Conservation (phyloP, 2,888 invertebrate species). For the Sarcophaga variegata region DNA sequence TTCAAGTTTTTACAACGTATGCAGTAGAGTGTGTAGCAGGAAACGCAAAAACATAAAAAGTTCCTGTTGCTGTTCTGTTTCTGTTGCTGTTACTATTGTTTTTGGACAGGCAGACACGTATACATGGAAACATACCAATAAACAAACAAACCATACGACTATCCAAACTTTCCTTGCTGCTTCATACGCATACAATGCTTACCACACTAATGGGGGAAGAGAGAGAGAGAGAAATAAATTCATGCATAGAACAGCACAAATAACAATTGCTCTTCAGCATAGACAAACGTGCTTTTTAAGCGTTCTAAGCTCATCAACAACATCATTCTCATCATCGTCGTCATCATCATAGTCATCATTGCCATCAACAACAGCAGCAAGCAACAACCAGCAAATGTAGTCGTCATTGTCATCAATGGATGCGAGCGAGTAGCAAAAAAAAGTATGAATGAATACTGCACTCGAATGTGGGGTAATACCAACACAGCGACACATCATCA, state of each 20-base stretch:
- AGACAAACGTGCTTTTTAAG: slow-evolving; percentile 70
- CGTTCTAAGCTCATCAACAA: slow-evolving; percentile 66
- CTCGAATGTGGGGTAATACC: slow-evolving; percentile 11
- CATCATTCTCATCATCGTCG: slow-evolving; percentile 1
- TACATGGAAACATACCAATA: slow-evolving; percentile 28
- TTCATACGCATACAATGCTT: too few relatives aligned
- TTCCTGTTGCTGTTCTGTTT: slow-evolving; percentile 67
- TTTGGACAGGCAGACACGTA: slow-evolving; percentile 32
- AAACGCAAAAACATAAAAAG: slow-evolving; percentile 63
- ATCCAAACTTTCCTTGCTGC: too few relatives aligned
- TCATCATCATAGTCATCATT: slow-evolving; percentile 9
- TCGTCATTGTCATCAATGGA: slow-evolving; percentile 41
- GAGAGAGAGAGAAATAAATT: slow-evolving; percentile 18
- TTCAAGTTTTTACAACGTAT: background rate
- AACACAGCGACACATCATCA: slow-evolving; percentile 5
- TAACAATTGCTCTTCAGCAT: slow-evolving; percentile 67
- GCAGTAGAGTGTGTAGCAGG: slow-evolving; percentile 32
- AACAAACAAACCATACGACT: background rate
- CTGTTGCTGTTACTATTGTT: slow-evolving; percentile 53
- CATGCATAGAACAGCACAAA: slow-evolving; percentile 62
- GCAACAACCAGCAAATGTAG: slow-evolving; percentile 10
- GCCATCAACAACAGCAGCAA: background rate
- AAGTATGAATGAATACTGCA: slow-evolving; percentile 54
- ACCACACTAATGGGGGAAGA: background rate
- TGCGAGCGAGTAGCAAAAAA: background rate